A percentile compares a stretch with the other conserved stretches of the same genome.
phyloP scores from a whole-genome alignment of 2,888 invertebrate genomes.

The Diadegma fenestrale region DNA sequence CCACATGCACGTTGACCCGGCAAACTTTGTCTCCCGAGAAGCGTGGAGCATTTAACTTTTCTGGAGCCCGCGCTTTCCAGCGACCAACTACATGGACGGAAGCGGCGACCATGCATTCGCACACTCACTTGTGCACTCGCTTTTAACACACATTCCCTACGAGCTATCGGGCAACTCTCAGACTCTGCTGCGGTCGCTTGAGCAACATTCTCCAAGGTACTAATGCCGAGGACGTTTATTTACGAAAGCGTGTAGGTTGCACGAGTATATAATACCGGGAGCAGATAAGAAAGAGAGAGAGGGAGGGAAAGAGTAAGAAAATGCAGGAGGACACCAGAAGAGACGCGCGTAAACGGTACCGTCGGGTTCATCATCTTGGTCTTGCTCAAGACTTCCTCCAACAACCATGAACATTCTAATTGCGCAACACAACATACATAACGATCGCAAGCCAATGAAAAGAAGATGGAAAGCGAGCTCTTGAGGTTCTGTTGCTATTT shows the following conservation, averaged over 20 bases:
- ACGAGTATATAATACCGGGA: slow-evolving; percentile 24
- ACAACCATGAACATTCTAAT: slow-evolving; percentile 67
- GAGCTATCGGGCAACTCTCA: slow-evolving; percentile 38
- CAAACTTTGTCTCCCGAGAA: slow-evolving; percentile 58
- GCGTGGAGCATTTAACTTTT: slow-evolving; percentile 54
- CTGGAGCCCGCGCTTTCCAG: slow-evolving; percentile 18
- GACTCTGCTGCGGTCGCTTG: slow-evolving; percentile 32
- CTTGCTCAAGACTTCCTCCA: slow-evolving; percentile 50
- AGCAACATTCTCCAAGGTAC: slow-evolving; percentile 65
- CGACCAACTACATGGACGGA: slow-evolving; percentile 5
- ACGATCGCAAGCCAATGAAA: slow-evolving; percentile 52
- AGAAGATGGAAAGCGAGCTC: slow-evolving; percentile 62
- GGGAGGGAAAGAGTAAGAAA: slow-evolving; percentile 16
- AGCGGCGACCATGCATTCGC: slow-evolving; percentile 3
- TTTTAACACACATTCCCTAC: slow-evolving; percentile 55
- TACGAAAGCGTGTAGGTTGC: slow-evolving; percentile 3
- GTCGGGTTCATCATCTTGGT: slow-evolving; percentile 58
- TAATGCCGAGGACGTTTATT: slow-evolving; percentile 48
- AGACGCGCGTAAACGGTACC: slow-evolving; percentile 39
- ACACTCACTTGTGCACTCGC: background rate
- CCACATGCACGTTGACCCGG: slow-evolving; percentile 58
- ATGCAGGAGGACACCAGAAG: slow-evolving; percentile 12
- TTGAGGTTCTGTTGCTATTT: slow-evolving; percentile 46
- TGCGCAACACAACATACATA: slow-evolving; percentile 65
- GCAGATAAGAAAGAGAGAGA: background rate